Percentiles rank a stretch among this genome's conserved stretches.
These are phyloP conservation scores for Pseudomyrmex cubaensis DNA, from an alignment of 1,140 invertebrate species.

Conservation along the genomic window DNA sequence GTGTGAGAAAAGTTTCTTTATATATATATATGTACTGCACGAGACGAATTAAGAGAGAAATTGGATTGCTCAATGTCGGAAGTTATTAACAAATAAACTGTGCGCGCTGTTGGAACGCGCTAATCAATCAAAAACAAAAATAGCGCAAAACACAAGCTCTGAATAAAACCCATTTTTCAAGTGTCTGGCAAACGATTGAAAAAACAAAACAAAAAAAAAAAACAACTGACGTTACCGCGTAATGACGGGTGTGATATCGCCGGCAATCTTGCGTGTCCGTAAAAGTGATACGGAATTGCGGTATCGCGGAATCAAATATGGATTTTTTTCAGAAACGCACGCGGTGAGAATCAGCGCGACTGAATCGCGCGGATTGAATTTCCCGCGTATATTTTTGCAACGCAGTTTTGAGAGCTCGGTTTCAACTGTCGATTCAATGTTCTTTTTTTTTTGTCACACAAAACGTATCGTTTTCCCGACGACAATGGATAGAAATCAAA, in stretches of 20 bases:
- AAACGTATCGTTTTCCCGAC: background rate
- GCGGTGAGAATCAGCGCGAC: background rate
- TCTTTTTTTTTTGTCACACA: background rate
- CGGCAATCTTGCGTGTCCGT: slow-evolving; percentile 1
- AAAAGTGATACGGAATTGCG: slow-evolving; percentile 11
- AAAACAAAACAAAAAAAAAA: too few species aligned
- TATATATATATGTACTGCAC: background rate
- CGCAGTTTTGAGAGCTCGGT: slow-evolving; percentile 11
- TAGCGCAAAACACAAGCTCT: background rate
- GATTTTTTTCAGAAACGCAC: slow-evolving; percentile 31
- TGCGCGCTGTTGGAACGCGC: background rate
- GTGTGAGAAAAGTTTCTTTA: background rate
- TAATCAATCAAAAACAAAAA: slow-evolving; percentile 2
- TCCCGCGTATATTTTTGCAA: background rate
- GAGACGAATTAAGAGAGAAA: background rate
- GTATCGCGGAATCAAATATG: background rate
- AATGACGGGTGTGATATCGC: slow-evolving; percentile 9
- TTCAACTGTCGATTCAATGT: background rate
- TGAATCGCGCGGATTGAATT: background rate
- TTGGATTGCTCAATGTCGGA: background rate
- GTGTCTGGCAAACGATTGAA: slow-evolving; percentile 12
- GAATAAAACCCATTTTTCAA: background rate
- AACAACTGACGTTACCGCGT: background rate
- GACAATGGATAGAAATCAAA: background rate
- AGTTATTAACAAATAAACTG: too few species aligned